These are phyloP conservation scores for Lithobates sylvaticus DNA, from an alignment of 2,797 vertebrate genomes.

Conservation along the genomic window DNA sequence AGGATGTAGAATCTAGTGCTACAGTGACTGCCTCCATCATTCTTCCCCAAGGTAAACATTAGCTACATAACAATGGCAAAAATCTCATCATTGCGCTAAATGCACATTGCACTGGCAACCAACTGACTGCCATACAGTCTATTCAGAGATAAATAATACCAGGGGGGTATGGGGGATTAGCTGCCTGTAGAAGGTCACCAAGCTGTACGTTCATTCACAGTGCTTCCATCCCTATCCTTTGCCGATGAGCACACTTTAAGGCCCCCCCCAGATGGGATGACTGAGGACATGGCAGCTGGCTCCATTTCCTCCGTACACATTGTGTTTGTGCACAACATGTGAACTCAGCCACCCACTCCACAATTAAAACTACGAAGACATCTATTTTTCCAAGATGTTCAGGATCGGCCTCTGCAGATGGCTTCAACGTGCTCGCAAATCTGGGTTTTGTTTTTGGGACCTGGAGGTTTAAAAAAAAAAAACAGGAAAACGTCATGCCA, in stretches of 20 bases:
- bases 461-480: neutral
- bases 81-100: neutral
- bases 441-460: neutral
- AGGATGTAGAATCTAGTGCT: too few relatives aligned
- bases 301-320: neutral
- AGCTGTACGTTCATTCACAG: neutral
- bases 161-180: neutral
- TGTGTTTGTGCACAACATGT: constrained; percentile 22
- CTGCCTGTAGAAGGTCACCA: neutral
- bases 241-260: neutral
- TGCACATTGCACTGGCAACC: neutral
- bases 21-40: neutral
- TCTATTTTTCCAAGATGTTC: constrained; percentile 13
- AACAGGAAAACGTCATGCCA: too few relatives aligned
- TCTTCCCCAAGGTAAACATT: neutral
- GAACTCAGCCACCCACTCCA: constrained; percentile 41
- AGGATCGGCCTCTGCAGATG: constrained; percentile 23
- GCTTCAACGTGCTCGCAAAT: constrained; percentile 24
- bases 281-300: constrained; percentile 10
- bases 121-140: neutral
- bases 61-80: too few relatives aligned
- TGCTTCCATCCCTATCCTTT: neutral
- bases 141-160: neutral
- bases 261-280: neutral
- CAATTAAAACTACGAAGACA: constrained; percentile 32